Evolutionary conservation across 1,140 invertebrate species (phyloP).

Genomic region (Saccostrea glomerata): DNA sequence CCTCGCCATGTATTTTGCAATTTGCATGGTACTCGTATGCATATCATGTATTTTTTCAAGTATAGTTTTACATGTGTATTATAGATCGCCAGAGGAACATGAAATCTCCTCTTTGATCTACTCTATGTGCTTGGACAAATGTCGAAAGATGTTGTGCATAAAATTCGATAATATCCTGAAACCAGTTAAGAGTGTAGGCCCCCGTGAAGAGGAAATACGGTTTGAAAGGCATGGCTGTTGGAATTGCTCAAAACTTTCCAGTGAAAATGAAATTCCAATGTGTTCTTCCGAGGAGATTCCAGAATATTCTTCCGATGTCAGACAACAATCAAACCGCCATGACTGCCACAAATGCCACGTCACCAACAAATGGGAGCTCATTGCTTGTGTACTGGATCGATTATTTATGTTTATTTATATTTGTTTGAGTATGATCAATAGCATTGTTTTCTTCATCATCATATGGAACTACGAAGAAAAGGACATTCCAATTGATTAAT

Average conservation of each 20-base stretch:
- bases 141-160: neutral
- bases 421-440: neutral
- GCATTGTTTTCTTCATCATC: too few relatives aligned
- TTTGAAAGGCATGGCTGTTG: too few relatives aligned
- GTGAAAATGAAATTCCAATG: neutral
- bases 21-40: slow-evolving; percentile 19
- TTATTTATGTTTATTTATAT: slow-evolving; percentile 30
- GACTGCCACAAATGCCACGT: too few relatives aligned
- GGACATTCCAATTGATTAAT: too few relatives aligned
- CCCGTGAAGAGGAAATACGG: too few relatives aligned
- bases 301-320: neutral
- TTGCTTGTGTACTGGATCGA: neutral
- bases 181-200: too few relatives aligned
- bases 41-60: neutral
- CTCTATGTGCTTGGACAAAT: neutral
- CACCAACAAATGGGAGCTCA: slow-evolving; percentile 4
- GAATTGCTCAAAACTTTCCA: neutral
- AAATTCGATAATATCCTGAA: neutral
- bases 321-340: neutral
- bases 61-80: neutral
- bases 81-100: neutral
- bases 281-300: neutral
- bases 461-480: too few relatives aligned
- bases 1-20: neutral
- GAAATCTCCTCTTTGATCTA: neutral